Base-by-base conservation (phyloP, 2,888 invertebrate genomes). In the Spisula solida region DNA sequence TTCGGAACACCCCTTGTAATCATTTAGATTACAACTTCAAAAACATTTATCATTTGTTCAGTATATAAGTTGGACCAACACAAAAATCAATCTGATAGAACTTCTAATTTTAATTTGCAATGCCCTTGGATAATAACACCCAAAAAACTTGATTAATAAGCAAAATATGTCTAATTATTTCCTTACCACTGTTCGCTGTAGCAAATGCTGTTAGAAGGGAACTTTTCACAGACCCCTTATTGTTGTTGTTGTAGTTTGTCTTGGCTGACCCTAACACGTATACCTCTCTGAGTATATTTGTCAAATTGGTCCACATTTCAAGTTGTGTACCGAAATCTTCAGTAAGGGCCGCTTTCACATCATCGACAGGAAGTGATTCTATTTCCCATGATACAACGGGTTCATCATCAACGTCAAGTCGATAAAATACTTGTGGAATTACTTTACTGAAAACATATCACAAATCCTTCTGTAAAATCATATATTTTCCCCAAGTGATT, bases 171-270 rank as follows among this genome's bases (percentile, higher is more conserved):
- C 4, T 25, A 8, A 41, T 70, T 66, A 25, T 66, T 66, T 10
- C 25, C 81, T 66, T 87, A 92, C 92, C 92, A 88, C 86, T 92
- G 48, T 89, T 89, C 14, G 85, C 82, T 20, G 51, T 34, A 1
- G 92, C 82, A 86, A 86, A 92, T 8, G 88, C 82, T 55, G 79
- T 47, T 0, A 66, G 25, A 5, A 91, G 41, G 16, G 89, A 84
- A 25, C 55, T 55, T 29, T 14, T 82, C 0, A 92, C 78, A 0
- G 81, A 55, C 25, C 18, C 85, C 81, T 85, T 88, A 31, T 87
- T 87, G 18, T 56, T 55, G 70, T 82, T 75, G 14, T 60, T 60
- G 70, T 82, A 82, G 51, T 82, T 87, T 25, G 75, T 78, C 29
- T 79, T 81, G 20, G 87, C 51, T 8, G 60, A 47, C 0, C 89